Evolutionary conservation across 2,888 invertebrate genomes (phyloP).

Genomic region (Cacoxenus indagator): DNA sequence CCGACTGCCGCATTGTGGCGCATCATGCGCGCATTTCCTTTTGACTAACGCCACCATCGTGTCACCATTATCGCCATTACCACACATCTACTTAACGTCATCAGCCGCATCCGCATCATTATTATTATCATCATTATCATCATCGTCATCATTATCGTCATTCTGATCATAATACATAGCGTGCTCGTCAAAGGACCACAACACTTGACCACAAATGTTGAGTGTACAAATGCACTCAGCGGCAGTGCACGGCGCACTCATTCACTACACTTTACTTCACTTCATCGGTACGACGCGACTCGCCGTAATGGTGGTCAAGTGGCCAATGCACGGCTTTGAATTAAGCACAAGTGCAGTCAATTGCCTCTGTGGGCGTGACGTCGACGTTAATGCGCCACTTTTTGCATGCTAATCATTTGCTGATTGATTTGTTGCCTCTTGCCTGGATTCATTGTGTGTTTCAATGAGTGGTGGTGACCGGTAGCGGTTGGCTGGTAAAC

Average conservation of each 20-base stretch:
- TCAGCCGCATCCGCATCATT: background rate
- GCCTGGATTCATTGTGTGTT: no score
- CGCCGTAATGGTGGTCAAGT: background rate
- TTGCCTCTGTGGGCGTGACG: slow-evolving; percentile 12
- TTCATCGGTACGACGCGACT: background rate
- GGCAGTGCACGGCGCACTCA: no score
- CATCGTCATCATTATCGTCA: slow-evolving; percentile 1
- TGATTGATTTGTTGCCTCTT: background rate
- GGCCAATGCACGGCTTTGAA: background rate
- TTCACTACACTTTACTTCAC: no score
- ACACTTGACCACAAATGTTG: slow-evolving; percentile 19
- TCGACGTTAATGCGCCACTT: slow-evolving; percentile 18
- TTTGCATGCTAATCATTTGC: slow-evolving; percentile 12
- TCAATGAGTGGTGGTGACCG: no score
- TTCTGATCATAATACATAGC: background rate
- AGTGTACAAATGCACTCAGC: slow-evolving; percentile 16
- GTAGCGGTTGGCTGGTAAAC: no score
- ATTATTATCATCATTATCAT: background rate
- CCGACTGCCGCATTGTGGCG: background rate
- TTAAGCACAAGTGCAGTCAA: slow-evolving; percentile 1
- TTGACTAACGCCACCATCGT: background rate
- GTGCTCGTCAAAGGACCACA: background rate
- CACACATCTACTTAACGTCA: background rate
- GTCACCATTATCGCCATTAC: no score
- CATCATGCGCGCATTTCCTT: background rate